Evolutionary conservation across 2,888 invertebrate species (phyloP).

Genomic region (Nezara viridula): DNA sequence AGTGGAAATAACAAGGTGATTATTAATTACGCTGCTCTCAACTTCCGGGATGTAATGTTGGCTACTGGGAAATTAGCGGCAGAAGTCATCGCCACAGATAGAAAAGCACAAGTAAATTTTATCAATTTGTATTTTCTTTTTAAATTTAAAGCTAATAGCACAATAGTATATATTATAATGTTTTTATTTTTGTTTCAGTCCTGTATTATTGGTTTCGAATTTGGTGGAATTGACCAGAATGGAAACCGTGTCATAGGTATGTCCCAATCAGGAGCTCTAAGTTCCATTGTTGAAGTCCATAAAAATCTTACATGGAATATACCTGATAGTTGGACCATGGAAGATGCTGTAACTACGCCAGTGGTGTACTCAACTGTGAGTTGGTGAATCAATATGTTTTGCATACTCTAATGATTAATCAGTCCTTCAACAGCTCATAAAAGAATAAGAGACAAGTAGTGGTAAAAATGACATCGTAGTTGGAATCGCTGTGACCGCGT

Average conservation of each 20-base stretch:
- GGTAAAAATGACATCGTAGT: no score
- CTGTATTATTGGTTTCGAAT: conserved; percentile 75
- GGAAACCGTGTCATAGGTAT: conserved; percentile 71
- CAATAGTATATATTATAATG: not conserved
- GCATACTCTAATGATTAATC: not conserved
- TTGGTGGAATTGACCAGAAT: conserved; percentile 70
- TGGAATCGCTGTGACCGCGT: no score
- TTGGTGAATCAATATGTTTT: conserved; percentile 36
- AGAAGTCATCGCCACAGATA: conserved; percentile 81
- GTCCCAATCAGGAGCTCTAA: conserved; percentile 70
- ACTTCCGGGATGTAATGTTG: conserved; percentile 96
- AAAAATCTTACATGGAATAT: conserved; percentile 72
- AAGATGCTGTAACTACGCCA: conserved; percentile 78
- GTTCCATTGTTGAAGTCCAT: conserved; percentile 72
- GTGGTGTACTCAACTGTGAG: conserved; percentile 75
- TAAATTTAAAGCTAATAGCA: not conserved
- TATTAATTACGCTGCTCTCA: conserved; percentile 82
- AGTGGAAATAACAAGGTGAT: conserved; percentile 64
- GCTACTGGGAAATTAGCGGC: conserved; percentile 90
- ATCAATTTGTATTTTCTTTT: not conserved
- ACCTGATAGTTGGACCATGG: conserved; percentile 75
- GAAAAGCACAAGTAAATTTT: conserved; percentile 73
- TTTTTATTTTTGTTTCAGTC: conserved; percentile 67
- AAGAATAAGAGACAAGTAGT: no score
- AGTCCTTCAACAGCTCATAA: not conserved